A percentile compares a stretch with the other conserved stretches of the same genome.
Conservation (phyloP, 2,888 invertebrate species). For the Hypomecis atomaria region DNA sequence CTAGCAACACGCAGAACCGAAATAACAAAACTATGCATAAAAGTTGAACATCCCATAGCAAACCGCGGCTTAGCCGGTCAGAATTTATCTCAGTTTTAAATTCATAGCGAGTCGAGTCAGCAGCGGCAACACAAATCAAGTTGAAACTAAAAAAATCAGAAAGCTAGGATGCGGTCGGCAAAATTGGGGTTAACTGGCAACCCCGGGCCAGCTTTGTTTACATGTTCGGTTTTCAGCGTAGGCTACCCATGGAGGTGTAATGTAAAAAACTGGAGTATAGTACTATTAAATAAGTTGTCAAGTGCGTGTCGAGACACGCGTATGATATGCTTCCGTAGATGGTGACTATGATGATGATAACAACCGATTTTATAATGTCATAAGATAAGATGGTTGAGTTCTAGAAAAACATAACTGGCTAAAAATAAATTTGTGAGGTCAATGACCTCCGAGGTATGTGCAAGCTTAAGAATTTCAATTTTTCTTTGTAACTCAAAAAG, state of each 20-base stretch:
- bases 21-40: constrained; percentile 8
- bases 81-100: constrained; percentile 46
- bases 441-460: too few species aligned
- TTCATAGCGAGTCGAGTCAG: constrained; percentile 52
- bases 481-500: too few species aligned
- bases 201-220: constrained; percentile 62
- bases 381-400: too few species aligned
- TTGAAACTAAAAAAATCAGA: constrained; percentile 62
- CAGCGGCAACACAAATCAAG: constrained; percentile 65
- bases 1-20: background rate
- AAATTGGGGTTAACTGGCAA: constrained; percentile 65
- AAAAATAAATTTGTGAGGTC: too few species aligned
- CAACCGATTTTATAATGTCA: too few species aligned
- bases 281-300: too few species aligned
- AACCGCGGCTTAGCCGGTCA: constrained; percentile 27
- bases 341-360: too few species aligned
- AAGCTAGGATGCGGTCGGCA: constrained; percentile 56
- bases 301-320: too few species aligned
- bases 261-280: too few species aligned
- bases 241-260: constrained; percentile 11
- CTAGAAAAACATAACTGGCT: too few species aligned
- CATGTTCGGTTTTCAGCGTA: constrained; percentile 59
- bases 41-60: constrained; percentile 18
- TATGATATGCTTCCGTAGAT: too few species aligned
- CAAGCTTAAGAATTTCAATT: too few species aligned